These are phyloP conservation scores for Antrozous pallidus DNA, from an alignment of 2,797 vertebrate genomes.

Conservation along the genomic window DNA sequence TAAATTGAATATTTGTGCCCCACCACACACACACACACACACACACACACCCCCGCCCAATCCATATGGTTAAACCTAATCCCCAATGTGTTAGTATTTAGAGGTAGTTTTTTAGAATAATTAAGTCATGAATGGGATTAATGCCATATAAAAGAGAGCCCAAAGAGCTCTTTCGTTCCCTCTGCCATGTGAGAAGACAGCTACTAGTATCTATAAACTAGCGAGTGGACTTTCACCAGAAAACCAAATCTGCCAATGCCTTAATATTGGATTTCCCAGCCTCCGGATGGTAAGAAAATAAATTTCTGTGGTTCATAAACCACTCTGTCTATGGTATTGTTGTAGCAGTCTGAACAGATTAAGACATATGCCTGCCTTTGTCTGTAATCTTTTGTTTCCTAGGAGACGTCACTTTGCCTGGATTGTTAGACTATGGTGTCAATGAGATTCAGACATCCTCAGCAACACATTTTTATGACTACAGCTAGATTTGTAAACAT, in stretches of 20 bases:
- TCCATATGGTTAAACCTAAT: background rate
- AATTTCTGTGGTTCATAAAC: background rate
- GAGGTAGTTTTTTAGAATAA: background rate
- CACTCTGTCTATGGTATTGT: background rate
- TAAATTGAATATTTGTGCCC: background rate
- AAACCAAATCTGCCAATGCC: background rate
- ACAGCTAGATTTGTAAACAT: background rate
- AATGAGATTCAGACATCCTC: background rate
- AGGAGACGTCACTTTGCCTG: background rate
- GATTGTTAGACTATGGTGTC: background rate
- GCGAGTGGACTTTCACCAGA: background rate
- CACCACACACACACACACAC: too few species aligned
- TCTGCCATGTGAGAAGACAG: background rate
- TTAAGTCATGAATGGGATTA: background rate
- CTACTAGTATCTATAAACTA: background rate
- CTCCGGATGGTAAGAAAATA: background rate
- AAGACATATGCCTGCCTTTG: background rate
- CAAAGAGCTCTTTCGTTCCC: background rate
- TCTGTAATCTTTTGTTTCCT: slow-evolving; percentile 12
- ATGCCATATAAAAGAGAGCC: background rate
- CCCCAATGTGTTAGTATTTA: background rate
- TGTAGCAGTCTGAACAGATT: background rate
- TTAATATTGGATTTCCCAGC: background rate
- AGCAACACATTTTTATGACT: background rate
- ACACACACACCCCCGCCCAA: background rate